Evolutionary conservation across 2,888 invertebrate species (phyloP).

Genomic region (Ametastegia equiseti): DNA sequence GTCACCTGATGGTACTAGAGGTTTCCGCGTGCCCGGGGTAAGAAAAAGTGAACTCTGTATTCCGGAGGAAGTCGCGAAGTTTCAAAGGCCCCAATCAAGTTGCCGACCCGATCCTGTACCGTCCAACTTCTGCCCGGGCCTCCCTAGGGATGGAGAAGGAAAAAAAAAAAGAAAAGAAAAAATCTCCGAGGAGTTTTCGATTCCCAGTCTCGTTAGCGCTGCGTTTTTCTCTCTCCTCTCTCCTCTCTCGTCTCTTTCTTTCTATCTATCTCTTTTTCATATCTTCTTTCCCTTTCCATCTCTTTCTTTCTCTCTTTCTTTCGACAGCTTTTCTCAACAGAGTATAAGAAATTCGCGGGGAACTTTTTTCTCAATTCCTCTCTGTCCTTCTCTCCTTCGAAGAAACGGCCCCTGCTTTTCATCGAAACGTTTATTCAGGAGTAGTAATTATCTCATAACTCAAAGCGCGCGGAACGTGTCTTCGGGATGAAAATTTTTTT

Average conservation of each 20-base stretch:
- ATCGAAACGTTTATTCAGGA: slow-evolving; percentile 25
- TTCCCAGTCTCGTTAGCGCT: slow-evolving; percentile 44
- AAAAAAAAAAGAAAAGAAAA: neutral
- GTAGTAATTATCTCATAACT: neutral
- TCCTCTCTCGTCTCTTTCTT: neutral
- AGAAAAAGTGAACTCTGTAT: slow-evolving; percentile 43
- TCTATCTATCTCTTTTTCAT: neutral
- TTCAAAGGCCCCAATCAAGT: slow-evolving; percentile 47
- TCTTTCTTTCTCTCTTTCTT: neutral
- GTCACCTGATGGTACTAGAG: neutral
- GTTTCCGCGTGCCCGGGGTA: slow-evolving; percentile 9
- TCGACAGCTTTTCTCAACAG: neutral
- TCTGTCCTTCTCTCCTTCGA: neutral
- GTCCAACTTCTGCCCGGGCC: slow-evolving; percentile 19
- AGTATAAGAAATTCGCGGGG: neutral
- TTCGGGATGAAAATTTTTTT: neutral
- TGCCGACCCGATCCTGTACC: slow-evolving; percentile 33
- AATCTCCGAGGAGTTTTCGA: slow-evolving; percentile 43
- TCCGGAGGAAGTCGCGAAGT: slow-evolving; percentile 40
- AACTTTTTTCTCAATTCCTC: neutral
- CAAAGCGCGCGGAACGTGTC: neutral
- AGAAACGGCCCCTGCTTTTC: slow-evolving; percentile 23
- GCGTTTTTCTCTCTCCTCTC: neutral
- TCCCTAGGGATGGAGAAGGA: neutral
- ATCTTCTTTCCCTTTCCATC: neutral